Base-by-base conservation (phyloP, 2,113 vertebrate genomes). In the Xiphophorus hellerii region DNA sequence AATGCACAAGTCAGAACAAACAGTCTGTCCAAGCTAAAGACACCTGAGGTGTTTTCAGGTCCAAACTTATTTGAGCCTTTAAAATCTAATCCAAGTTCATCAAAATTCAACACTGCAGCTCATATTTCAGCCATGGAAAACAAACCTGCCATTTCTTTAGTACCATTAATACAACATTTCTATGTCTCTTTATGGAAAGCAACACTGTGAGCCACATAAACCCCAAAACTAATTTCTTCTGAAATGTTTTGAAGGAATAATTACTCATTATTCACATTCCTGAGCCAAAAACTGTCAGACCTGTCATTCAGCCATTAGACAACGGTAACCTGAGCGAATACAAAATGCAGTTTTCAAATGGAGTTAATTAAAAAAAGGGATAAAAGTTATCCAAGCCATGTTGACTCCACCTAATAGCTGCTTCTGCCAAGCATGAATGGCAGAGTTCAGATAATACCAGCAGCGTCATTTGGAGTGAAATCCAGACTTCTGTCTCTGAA, bases 1-100 rank as follows among this genome's bases (percentile, higher is more conserved):
- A 85, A 78, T 66, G 65, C 71, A 65, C 51, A 65, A 87, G 85
- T 80, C 81, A 71, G 69, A 77, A 71, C 77, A 83, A 82, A 88
- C 68, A 86, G 44, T 71, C 76, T 73, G 71, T 73, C 71, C 62
- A 25, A 37, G 68, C 61, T 75, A 54, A 74, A 73, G 33, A 80
- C 72, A 76, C 28, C 12, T 54, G 61, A 31, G 81, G 74, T 31
- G 76, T 83, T 64, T 58, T 65, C 31, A 42, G 54, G 76, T 79
- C 25, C 68, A 73, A 76, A 69, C 66, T 82, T 67, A 64, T 58
- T n/a, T 31, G 5, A 22, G 31, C 27, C 37, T 12, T 27, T 14
- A 6, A 44, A 67, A 67, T 12, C n/a, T 10, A 17, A 65, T 25
- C 10, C 22, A 6, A 42, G 17, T 25, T 54, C 9, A 13, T 69